Base-by-base conservation (phyloP, 2,888 invertebrate species). In the Autographa gamma region DNA sequence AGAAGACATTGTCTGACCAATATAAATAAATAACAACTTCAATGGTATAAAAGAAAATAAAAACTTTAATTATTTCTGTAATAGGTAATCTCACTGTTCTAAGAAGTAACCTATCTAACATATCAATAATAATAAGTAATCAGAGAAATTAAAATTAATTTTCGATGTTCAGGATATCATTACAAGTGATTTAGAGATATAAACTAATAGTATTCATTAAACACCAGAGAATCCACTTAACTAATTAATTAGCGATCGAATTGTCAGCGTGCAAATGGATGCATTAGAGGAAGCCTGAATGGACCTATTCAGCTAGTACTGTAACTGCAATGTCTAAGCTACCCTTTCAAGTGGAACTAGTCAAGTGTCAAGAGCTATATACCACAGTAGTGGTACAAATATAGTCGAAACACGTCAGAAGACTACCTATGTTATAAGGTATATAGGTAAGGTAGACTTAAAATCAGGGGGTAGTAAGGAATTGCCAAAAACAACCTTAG, bases 181-280 rank as follows among this genome's bases (percentile, higher is more conserved):
- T 56, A 56, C 13, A 56, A 3, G 25, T 14, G 25, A 56, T 56
- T 56, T 56, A 56, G 19, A 56, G 54, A 56, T 19, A 56, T 56
- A 56, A 56, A 56, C 19, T 56, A 56, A 56, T 56, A 56, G 54
- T 13, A 56, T 3, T 13, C 25, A 19, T 56, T 25, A 13, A 56
- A 11, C 54, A 52, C 8, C 43, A 56, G 19, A 4, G 54, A 56
- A 56, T 56, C 0, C 25, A 11, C 54, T 25, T 25, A 13, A 19
- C 13, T 56, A 56, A 56, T 56, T 56, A 56, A 56, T 56, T 56
- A 25, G 18, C 25, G 54, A 56, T 56, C 19, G 54, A 56, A 56
- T 56, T 56, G 48, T n/a, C 48, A 48, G 48, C 7, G 2, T 19
- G 9, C 54, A 25, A 56, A 56, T 56, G 54, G 25, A 11, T 13